Evolutionary conservation across 2,113 vertebrate genomes (phyloP), one percentile per base, ranked within the genome.

Genomic region (Jacana jacana): DNA sequence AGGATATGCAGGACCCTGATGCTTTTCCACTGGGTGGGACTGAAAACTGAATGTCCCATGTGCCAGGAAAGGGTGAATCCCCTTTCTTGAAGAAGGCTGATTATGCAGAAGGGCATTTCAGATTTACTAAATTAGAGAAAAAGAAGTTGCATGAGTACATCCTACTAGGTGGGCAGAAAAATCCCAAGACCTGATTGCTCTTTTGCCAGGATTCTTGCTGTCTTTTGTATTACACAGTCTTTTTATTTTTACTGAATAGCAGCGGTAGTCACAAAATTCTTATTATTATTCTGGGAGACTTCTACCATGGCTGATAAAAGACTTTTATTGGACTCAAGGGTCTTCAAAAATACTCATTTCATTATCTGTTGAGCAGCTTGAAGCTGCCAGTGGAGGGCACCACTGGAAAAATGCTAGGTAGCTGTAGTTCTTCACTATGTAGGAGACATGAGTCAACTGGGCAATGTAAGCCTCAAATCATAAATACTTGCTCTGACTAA

Each of bases 401-500:
- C 57, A 61, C 0, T 3, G 48, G 55, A 40, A 81, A 49, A 65
- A 31, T 13, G 6, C 0, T 3, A 54, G n/a, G 65, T 27, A 54
- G 60, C 28, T 71, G 19, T 76, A 30, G 27, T 61, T 89, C 65
- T 69, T 89, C 65, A 18, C 51, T n/a, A 0, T 54, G 31, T 88
- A 70, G 69, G 91, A 89, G 52, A 79, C 49, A 44, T n/a, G 66
- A 76, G n/a, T 57, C 40, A 82, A 69, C 61, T 46, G 86, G 28
- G 73, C 84, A 87, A 16, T 11, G 9, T 33, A 42, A 89, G 33
- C 48, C 70, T 85, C 8, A 4, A 52, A 72, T 81, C 70, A 85
- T 61, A 93, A 95, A 91, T 81, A 57, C n/a, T 35, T 72, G 42
- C 55, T 92, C 83, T 93, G 77, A 83, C 72, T 91, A 82, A 68